Base-by-base conservation (phyloP, 2,113 vertebrate genomes). In the Anas platyrhynchos region DNA sequence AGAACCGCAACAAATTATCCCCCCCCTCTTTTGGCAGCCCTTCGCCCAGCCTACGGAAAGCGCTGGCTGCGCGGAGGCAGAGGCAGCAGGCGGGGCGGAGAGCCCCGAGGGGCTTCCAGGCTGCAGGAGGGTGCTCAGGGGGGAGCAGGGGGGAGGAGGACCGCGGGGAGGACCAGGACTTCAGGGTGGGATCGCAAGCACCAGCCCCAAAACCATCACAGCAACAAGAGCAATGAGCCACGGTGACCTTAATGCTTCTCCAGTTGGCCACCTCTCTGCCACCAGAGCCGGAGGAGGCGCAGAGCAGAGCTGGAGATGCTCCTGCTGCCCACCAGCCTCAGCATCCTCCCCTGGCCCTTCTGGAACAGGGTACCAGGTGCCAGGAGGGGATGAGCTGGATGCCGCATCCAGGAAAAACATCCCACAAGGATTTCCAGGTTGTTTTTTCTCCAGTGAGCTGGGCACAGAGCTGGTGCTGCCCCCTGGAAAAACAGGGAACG, bases 171-270 rank as follows among this genome's bases (percentile, higher is more conserved):
- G 31, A 23, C n/a, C 73, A 59, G 62, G 27, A 32, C 6, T 21
- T 18, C 29, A 10, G 18, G 29, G 16, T 31, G 50, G 54, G 54
- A 26, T 2, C 48, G 29, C 6, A 26, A 73, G 8, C 27, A 16
- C 7, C 1, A 2, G 67, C 32, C 10, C 5, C 9, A 43, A 32
- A 27, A 67, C 9, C 14, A n/a, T 20, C 36, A 23, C 21, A 56
- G 9, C 63, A 41, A 10, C 63, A 34, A 16, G 11, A 9, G 8
- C 27, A n/a, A 7, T 16, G 3, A 36, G 22, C 46, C 26, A 9
- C 1, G 38, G 46, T 2, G 7, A 11, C 0, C 0, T 10, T 12
- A 54, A 6, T 1, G 46, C 43, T 23, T 22, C 83, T 63, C 65
- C 77, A 29, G 22, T 1, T 0, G 23, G 50, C 31, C 38, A 38